Evolutionary conservation across 2,888 invertebrate species (phyloP), one percentile per base, ranked within the genome.

Genomic region (Pristionchus fissidentatus): DNA sequence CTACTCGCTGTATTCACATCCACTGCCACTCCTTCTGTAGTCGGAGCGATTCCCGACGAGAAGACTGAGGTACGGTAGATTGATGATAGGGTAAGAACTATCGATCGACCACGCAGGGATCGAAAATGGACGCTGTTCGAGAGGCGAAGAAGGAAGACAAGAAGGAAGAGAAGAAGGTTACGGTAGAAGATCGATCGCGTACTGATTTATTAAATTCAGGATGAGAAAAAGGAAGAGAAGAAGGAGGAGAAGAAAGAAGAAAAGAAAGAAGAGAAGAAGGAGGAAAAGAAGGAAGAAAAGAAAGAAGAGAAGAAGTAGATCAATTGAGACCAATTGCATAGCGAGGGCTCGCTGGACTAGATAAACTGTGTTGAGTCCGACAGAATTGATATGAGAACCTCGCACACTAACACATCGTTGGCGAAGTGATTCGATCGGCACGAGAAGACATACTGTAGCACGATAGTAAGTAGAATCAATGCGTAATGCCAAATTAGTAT

Each of bases 101-200:
- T 49, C 10, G 49, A 49, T 49, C 49, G 32, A 29, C 7, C 15
- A 22, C 38, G 38, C 10, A 41, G 38, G 70, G 70, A 38, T 70
- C 38, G 49, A 77, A 49, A 26, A 49, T 49, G 80, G 66, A 84
- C 70, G 84, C 84, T 15, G 85, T 83, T 41, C 38, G 70, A 70
- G 77, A 81, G 52, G 57, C 57, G 66, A 81, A 83, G 70, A 84
- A 83, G 83, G 83, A 85, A 80, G 41, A 35, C 0, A 29, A 49
- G 84, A 19, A 84, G 19, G 77, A 73, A 19, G 83, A 52, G 43
- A 26, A 43, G 46, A 77, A 52, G 29, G 26, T 35, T 38, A 78
- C 32, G 29, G 22, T 29, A 70, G 81, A 84, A 78, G 81, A 79
- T 78, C 62, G 10, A 70, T 70, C 70, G 41, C 15, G n/a, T 38